Conservation (phyloP, 2,797 vertebrate species). For the Thalassophryne amazonica region DNA sequence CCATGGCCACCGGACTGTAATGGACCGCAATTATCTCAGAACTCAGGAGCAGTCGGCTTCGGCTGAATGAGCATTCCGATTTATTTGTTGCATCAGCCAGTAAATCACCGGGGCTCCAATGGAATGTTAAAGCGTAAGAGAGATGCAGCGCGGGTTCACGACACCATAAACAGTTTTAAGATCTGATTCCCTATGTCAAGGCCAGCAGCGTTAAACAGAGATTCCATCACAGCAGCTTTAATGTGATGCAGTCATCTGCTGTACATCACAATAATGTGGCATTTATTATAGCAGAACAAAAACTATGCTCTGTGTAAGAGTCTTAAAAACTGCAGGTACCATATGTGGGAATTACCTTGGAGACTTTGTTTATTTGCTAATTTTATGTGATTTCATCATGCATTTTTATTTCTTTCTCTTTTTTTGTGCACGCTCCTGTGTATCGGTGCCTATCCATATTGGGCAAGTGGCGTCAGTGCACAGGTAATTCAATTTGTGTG, state of each 20-base stretch:
- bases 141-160: constrained; percentile 40
- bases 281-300: constrained; percentile 48
- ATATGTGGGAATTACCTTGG: constrained; percentile 2
- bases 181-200: constrained; percentile 56
- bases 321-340: not conserved
- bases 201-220: constrained; percentile 36
- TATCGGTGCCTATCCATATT: constrained; percentile 27
- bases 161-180: constrained; percentile 48
- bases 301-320: constrained; percentile 10
- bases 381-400: constrained; percentile 20
- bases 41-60: constrained; percentile 31
- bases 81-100: constrained; percentile 30
- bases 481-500: constrained; percentile 71
- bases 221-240: constrained; percentile 57
- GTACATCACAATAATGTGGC: constrained; percentile 64
- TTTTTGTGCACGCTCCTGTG: constrained; percentile 1
- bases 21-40: constrained; percentile 12
- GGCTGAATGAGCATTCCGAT: constrained; percentile 39
- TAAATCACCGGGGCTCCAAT: constrained; percentile 37
- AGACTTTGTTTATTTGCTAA: constrained; percentile 1
- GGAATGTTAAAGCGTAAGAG: constrained; percentile 48
- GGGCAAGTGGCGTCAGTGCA: constrained; percentile 37
- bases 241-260: constrained; percentile 29
- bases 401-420: no score
- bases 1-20: constrained; percentile 12